phyloP scores from a whole-genome alignment of 2,888 invertebrate species.

The Hemaris fuciformis region DNA sequence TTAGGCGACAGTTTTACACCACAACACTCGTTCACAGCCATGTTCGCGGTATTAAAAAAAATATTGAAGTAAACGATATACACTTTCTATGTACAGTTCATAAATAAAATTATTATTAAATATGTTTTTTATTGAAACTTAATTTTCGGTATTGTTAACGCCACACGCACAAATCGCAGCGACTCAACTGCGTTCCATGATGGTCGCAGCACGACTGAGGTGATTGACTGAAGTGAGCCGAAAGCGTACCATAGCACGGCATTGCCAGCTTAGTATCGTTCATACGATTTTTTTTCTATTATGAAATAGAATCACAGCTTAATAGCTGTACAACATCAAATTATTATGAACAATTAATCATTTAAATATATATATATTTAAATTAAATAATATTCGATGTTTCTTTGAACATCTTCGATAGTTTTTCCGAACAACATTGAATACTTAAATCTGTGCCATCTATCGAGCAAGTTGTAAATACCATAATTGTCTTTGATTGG shows the following conservation, averaged over 20 bases:
- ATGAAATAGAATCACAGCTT: too few species aligned
- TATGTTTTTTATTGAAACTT: conserved; percentile 36
- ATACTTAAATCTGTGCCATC: neutral
- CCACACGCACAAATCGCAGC: conserved; percentile 47
- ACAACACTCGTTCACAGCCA: conserved; percentile 78
- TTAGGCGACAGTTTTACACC: conserved; percentile 74
- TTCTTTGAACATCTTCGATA: too few species aligned
- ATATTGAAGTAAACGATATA: conserved; percentile 40
- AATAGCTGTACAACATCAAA: too few species aligned
- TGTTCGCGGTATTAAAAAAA: conserved; percentile 47
- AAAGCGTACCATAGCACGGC: conserved; percentile 30
- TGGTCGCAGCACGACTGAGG: conserved; percentile 69
- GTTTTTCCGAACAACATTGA: too few species aligned
- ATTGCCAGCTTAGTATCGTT: conserved; percentile 2
- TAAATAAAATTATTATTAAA: conserved; percentile 50
- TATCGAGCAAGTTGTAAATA: neutral
- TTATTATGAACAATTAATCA: too few species aligned
- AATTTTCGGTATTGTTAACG: conserved; percentile 46
- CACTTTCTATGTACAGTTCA: conserved; percentile 47
- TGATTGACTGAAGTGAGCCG: conserved; percentile 50
- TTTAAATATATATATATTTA: too few species aligned
- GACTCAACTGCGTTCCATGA: conserved; percentile 72
- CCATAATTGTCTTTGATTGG: neutral
- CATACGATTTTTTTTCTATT: neutral
- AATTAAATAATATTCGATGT: neutral